A percentile compares a stretch with the other conserved stretches of the same genome.
phyloP scores from a whole-genome alignment of 2,888 invertebrate species.

The Bimastos eiseni region DNA sequence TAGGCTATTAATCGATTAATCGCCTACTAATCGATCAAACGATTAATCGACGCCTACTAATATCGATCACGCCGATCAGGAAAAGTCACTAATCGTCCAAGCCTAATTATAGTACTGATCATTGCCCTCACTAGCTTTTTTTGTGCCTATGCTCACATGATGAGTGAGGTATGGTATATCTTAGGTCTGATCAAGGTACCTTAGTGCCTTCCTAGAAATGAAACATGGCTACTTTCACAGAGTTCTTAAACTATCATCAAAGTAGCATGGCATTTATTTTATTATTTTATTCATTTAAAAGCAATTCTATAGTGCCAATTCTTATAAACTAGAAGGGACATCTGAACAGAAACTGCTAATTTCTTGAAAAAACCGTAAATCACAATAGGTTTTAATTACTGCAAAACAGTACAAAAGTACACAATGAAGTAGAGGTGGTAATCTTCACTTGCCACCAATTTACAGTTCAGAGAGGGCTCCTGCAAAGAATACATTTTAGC shows the following conservation, averaged over 20 bases:
- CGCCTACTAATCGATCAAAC: no score
- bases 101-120: no score
- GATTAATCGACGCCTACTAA: no score
- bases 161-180: no score
- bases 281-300: background rate
- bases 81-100: no score
- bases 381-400: conserved; percentile 9
- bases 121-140: no score
- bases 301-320: background rate
- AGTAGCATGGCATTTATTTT: no score
- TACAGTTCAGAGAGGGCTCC: background rate
- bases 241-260: background rate
- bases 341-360: background rate
- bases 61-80: no score
- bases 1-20: no score
- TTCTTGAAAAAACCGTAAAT: background rate
- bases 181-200: no score
- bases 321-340: background rate
- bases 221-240: background rate
- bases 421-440: background rate
- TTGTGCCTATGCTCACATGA: background rate
- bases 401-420: background rate
- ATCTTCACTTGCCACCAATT: conserved; percentile 13
- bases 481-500: conserved; percentile 3
- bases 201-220: background rate